phyloP scores from a whole-genome alignment of 2,797 vertebrate genomes.

The Rhinella marina region DNA sequence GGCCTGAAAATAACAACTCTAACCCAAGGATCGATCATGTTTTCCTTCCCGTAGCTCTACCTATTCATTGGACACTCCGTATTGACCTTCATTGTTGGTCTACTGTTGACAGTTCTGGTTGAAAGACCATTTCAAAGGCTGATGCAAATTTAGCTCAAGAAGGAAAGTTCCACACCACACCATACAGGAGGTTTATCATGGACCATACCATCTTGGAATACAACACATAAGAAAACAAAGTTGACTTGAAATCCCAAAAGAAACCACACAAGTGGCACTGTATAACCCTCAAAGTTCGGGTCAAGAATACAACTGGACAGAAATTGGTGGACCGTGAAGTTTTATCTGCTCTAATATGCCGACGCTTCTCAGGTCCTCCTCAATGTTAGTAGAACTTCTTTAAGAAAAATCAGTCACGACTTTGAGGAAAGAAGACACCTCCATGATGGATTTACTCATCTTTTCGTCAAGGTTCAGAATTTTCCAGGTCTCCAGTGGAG shows the following conservation, averaged over 20 bases:
- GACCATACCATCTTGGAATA: neutral
- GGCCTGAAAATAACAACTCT: neutral
- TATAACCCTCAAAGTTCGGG: neutral
- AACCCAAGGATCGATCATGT: neutral
- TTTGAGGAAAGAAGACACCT: neutral
- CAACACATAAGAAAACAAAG: neutral
- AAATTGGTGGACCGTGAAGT: neutral
- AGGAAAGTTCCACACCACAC: neutral
- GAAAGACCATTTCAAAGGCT: conserved; percentile 79
- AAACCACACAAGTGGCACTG: neutral
- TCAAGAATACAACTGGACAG: neutral
- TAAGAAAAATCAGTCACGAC: too few species aligned
- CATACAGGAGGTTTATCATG: neutral
- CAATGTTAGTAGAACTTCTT: too few species aligned
- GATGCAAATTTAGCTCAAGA: conserved; percentile 7
- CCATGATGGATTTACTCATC: too few species aligned
- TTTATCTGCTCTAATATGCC: neutral
- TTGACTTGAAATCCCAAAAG: neutral
- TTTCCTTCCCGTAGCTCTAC: conserved; percentile 75
- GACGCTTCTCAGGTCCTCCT: too few species aligned
- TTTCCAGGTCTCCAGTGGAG: neutral
- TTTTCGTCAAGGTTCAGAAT: neutral
- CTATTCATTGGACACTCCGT: conserved; percentile 80
- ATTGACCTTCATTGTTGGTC: conserved; percentile 73
- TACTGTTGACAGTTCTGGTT: conserved; percentile 76